These are phyloP conservation scores for Formica exsecta DNA, from an alignment of 1,140 invertebrate genomes.

Conservation along the genomic window DNA sequence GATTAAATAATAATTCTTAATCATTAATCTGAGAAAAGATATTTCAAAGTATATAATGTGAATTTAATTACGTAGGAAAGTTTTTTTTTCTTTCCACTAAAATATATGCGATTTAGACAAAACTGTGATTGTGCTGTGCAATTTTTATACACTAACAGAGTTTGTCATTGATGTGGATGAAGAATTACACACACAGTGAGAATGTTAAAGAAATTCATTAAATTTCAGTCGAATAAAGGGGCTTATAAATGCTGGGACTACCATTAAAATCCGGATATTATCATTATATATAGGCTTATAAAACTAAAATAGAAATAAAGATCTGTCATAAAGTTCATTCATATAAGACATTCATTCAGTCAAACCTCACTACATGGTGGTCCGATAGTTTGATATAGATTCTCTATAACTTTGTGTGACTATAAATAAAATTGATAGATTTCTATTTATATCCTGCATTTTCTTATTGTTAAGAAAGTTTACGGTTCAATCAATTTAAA, in stretches of 20 bases:
- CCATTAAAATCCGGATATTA: conserved; percentile 79
- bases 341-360: conserved; percentile 70
- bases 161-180: not conserved
- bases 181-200: not conserved
- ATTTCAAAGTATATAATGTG: conserved; percentile 42
- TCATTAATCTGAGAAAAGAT: conserved; percentile 57
- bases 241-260: conserved; percentile 51
- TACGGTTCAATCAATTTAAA: conserved; percentile 5
- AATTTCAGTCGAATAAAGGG: conserved; percentile 44
- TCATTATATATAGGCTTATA: conserved; percentile 62
- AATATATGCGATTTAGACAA: not conserved
- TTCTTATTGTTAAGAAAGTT: not conserved
- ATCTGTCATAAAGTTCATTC: conserved; percentile 81
- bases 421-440: conserved; percentile 1
- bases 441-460: conserved; percentile 24
- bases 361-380: conserved; percentile 42
- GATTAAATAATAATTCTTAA: conserved; percentile 70
- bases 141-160: not conserved
- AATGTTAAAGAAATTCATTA: conserved; percentile 60
- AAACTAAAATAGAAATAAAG: conserved; percentile 73
- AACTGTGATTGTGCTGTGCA: not conserved
- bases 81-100: not conserved
- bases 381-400: conserved; percentile 18
- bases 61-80: not conserved
- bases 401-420: not conserved